Percentiles rank a stretch among this genome's conserved stretches.
phyloP scores from a whole-genome alignment of 1,140 invertebrate species.

The Cataglyphis hispanica region DNA sequence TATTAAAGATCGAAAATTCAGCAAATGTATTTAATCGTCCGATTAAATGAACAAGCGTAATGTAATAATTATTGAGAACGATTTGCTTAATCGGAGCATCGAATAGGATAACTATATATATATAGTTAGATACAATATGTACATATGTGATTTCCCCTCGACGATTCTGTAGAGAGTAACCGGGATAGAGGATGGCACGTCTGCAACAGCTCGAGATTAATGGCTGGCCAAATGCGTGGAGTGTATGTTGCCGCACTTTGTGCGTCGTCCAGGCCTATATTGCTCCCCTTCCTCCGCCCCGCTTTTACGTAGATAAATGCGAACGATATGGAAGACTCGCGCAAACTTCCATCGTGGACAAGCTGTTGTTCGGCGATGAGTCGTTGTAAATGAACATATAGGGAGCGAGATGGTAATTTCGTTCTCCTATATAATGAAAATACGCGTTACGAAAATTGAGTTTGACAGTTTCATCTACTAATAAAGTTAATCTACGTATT shows the following conservation, averaged over 20 bases:
- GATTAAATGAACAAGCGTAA: slow-evolving; percentile 23
- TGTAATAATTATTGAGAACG: slow-evolving; percentile 27
- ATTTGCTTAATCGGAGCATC: slow-evolving; percentile 42
- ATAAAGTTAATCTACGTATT: neutral
- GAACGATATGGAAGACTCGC: slow-evolving; percentile 42
- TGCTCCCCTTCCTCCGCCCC: neutral
- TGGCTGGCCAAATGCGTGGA: slow-evolving; percentile 67
- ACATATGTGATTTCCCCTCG: neutral
- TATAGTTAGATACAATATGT: neutral
- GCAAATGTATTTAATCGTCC: slow-evolving; percentile 20
- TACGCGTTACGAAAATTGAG: neutral
- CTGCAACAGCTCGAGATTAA: slow-evolving; percentile 75
- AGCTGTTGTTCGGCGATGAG: neutral
- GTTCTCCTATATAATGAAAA: slow-evolving; percentile 3
- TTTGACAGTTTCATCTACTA: neutral
- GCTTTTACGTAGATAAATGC: slow-evolving; percentile 51
- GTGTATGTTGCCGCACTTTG: slow-evolving; percentile 68
- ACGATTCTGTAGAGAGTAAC: neutral
- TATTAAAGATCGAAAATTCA: neutral
- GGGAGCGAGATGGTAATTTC: slow-evolving; percentile 18
- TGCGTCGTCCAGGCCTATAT: slow-evolving; percentile 36
- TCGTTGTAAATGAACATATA: neutral
- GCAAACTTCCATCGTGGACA: slow-evolving; percentile 1
- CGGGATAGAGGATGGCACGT: slow-evolving; percentile 37
- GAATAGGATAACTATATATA: neutral